Evolutionary conservation across 2,888 invertebrate genomes (phyloP), one percentile per base, ranked within the genome.

Genomic region (Alloscopus bannaensis): DNA sequence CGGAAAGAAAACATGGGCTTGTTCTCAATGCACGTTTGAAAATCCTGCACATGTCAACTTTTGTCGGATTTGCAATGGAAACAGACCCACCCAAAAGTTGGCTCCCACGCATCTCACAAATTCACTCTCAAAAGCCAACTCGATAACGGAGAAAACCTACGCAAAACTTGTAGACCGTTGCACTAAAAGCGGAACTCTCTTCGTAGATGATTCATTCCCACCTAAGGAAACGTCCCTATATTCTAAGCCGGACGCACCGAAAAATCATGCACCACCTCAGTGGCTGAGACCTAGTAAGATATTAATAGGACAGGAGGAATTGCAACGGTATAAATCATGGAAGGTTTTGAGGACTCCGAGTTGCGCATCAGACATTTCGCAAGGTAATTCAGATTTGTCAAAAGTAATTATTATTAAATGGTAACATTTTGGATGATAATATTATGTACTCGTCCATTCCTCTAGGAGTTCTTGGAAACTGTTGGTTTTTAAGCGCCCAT

Each of bases 401-500:
- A n/a, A n/a, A n/a, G n/a, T n/a, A n/a, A n/a, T n/a, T n/a, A n/a
- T n/a, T n/a, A n/a, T n/a, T n/a, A n/a, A n/a, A 28, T 6, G 4
- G 80, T 84, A 86, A 11, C 87, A 93, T n/a, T 13, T 4, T n/a
- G 4, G 18, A 47, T 13, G n/a, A 13, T n/a, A 18, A 3, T n/a
- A n/a, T 47, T 13, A 13, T 6, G n/a, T 13, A n/a, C n/a, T n/a
- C n/a, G 4, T n/a, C 4, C n/a, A 4, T 47, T 47, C 18, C 11
- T n/a, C 4, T 13, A 47, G 93, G 96, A 71, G 95, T 97, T 24
- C 91, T 99, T 22, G 99, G 99, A 69, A 98, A 99, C 89, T 99
- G 99, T 89, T 99, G 99, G 99, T 91, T 99, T 47, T 90, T 99
- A 36, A 97, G 97, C 86, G 98, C 99, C 0, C 89, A n/a, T 99